phyloP scores from a whole-genome alignment of 64 coral and sea anemone genomes.

The Catalaphyllia jardinei region DNA sequence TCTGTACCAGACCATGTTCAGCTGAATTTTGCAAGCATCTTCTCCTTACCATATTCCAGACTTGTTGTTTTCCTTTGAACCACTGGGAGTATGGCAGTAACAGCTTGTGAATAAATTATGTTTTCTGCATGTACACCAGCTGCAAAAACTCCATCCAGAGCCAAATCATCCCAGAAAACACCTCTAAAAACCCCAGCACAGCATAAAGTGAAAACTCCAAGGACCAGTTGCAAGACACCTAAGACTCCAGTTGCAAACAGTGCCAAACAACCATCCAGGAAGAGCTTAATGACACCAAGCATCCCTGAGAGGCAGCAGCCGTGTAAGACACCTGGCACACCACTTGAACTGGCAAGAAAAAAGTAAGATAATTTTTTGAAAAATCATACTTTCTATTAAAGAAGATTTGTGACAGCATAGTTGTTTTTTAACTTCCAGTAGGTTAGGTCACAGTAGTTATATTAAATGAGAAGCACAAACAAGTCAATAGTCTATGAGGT shows the following conservation, averaged over 20 bases:
- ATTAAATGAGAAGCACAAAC: too few species aligned
- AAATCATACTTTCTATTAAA: too few species aligned
- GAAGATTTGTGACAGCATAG: too few species aligned
- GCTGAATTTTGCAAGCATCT: too few species aligned
- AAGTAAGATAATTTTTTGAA: conserved; percentile 55
- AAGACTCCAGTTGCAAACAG: conserved; percentile 30
- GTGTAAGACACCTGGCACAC: conserved; percentile 88
- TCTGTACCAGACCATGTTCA: too few species aligned
- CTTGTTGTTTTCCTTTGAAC: too few species aligned
- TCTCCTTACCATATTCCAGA: too few species aligned
- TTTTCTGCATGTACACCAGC: not conserved
- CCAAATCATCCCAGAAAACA: not conserved
- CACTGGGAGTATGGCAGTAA: not conserved
- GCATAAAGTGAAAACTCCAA: not conserved
- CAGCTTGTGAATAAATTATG: too few species aligned
- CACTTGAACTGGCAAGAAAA: conserved; percentile 80
- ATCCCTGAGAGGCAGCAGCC: conserved; percentile 72
- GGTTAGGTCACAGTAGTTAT: too few species aligned
- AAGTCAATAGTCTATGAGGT: too few species aligned
- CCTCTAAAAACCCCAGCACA: not conserved
- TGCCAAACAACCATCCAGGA: conserved; percentile 41
- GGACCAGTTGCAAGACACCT: conserved; percentile 37
- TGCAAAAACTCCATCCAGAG: not conserved
- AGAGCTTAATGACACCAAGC: conserved; percentile 84
- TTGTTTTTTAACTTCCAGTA: too few species aligned